Evolutionary conservation across 2,888 invertebrate species (phyloP).

Genomic region (Ptilodon capucinus): DNA sequence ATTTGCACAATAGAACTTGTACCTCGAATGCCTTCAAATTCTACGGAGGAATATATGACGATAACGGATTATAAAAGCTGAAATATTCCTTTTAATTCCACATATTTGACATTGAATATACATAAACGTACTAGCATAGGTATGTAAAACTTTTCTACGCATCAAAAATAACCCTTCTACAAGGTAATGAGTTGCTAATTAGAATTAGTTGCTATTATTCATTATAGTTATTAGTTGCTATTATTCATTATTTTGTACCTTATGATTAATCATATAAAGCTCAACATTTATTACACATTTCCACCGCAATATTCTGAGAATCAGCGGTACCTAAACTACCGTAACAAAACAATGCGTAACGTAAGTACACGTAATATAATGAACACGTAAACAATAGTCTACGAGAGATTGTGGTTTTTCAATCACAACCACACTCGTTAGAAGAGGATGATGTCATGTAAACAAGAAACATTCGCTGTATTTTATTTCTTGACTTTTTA

Average conservation of each 20-base stretch:
- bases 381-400: constrained; percentile 19
- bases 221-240: too few species aligned
- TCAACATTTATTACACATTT: background rate
- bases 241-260: background rate
- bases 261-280: background rate
- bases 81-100: too few species aligned
- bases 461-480: background rate
- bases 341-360: constrained; percentile 17
- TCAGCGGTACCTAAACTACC: constrained; percentile 3
- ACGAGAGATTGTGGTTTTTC: constrained; percentile 20
- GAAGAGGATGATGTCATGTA: constrained; percentile 14
- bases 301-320: background rate
- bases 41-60: too few species aligned
- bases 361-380: constrained; percentile 11
- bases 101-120: too few species aligned
- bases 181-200: too few species aligned
- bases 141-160: too few species aligned
- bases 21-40: too few species aligned
- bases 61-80: too few species aligned
- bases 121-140: too few species aligned
- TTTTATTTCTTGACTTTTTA: background rate
- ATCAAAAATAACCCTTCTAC: too few species aligned
- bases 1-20: too few species aligned
- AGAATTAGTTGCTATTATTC: too few species aligned
- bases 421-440: constrained; percentile 13